These are phyloP conservation scores for Drosophila paracracens DNA, from an alignment of 2,888 invertebrate species.

Conservation along the genomic window DNA sequence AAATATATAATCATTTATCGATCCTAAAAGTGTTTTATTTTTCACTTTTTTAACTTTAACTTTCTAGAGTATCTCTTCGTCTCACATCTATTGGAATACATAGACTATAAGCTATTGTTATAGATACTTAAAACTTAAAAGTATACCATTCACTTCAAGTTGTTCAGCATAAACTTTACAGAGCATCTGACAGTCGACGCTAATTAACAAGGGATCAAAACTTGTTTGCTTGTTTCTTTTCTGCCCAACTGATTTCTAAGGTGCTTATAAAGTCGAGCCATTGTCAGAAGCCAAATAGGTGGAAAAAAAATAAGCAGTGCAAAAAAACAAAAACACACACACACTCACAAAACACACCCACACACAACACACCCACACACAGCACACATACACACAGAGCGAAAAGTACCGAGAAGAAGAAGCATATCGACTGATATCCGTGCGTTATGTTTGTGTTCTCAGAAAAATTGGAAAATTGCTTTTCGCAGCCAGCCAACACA, in stretches of 20 bases:
- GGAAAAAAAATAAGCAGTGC: conserved; percentile 48
- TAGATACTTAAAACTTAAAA: background rate
- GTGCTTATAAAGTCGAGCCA: conserved; percentile 53
- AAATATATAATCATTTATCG: accelerated
- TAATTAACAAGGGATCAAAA: background rate
- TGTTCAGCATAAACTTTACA: background rate
- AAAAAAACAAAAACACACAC: conserved; percentile 10
- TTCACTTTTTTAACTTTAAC: too few relatives aligned
- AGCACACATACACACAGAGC: background rate
- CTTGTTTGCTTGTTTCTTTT: conserved; percentile 39
- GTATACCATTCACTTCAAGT: background rate
- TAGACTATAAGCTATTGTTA: background rate
- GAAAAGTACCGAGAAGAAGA: conserved; percentile 12
- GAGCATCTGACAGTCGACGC: conserved; percentile 20
- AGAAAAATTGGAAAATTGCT: conserved; percentile 51
- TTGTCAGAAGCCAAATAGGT: conserved; percentile 59
- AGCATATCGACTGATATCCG: conserved; percentile 33
- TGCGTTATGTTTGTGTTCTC: conserved; percentile 37
- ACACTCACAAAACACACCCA: background rate
- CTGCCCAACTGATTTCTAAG: conserved; percentile 58
- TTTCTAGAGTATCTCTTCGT: background rate
- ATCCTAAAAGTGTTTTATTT: too few relatives aligned
- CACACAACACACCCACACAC: background rate
- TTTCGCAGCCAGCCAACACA: conserved; percentile 14
- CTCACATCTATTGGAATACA: background rate